Evolutionary conservation across 1,140 invertebrate species (phyloP).

Genomic region (Leptinotarsa undecemlineata): DNA sequence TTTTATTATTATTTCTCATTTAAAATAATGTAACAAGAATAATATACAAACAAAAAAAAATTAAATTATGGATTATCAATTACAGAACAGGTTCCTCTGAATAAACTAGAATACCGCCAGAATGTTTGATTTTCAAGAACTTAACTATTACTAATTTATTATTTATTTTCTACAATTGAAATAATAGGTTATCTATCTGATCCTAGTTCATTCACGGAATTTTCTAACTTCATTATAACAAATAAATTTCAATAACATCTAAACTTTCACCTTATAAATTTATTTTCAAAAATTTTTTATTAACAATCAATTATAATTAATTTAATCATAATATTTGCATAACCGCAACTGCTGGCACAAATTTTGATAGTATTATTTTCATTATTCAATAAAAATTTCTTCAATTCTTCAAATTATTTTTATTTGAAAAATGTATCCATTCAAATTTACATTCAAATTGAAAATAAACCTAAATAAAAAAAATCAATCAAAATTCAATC

Average conservation of each 20-base stretch:
- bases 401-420: slow-evolving; percentile 41
- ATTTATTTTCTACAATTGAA: slow-evolving; percentile 52
- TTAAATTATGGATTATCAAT: slow-evolving; percentile 62
- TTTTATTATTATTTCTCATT: too few species aligned
- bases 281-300: slow-evolving; percentile 48
- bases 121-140: slow-evolving; percentile 61
- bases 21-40: too few species aligned
- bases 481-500: too few species aligned
- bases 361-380: slow-evolving; percentile 55
- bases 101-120: slow-evolving; percentile 62
- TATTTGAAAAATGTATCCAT: slow-evolving; percentile 27
- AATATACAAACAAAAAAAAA: too few species aligned
- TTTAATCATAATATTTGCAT: slow-evolving; percentile 54
- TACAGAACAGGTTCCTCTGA: slow-evolving; percentile 64
- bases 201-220: slow-evolving; percentile 61
- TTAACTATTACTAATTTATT: slow-evolving; percentile 58
- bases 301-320: slow-evolving; percentile 42
- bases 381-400: slow-evolving; percentile 49
- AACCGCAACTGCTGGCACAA: slow-evolving; percentile 64
- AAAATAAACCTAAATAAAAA: neutral
- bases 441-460: slow-evolving; percentile 50
- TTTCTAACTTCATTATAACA: slow-evolving; percentile 47
- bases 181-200: slow-evolving; percentile 73
- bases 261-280: slow-evolving; percentile 48
- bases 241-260: slow-evolving; percentile 52